Evolutionary conservation across 2,113 vertebrate genomes (phyloP).

Genomic region (Tauraco erythrolophus): DNA sequence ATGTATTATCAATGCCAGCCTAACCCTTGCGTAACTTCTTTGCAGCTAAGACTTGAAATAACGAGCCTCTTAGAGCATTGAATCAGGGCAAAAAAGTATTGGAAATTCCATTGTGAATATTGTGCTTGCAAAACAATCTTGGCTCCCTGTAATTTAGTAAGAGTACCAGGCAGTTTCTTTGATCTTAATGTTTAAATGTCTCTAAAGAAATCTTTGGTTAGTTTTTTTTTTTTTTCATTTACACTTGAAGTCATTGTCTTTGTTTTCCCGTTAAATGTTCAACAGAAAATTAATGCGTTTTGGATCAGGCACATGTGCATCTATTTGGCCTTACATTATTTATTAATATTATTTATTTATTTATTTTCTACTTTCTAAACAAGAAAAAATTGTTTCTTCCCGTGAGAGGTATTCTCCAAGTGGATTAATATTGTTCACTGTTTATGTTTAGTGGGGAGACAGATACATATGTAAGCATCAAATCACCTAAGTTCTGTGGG

Average conservation of each 20-base stretch:
- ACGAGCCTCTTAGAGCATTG: slow-evolving; percentile 10
- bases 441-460: not conserved
- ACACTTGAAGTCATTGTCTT: slow-evolving; percentile 30
- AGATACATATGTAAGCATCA: not conserved
- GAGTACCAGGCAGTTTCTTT: slow-evolving; percentile 42
- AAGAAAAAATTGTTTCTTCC: not conserved
- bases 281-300: not conserved
- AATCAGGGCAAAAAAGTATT: slow-evolving; percentile 15
- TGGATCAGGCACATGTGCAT: not conserved
- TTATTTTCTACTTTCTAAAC: not conserved
- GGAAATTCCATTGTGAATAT: slow-evolving; percentile 52
- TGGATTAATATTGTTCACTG: not conserved
- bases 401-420: not conserved
- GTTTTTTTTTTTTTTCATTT: not conserved
- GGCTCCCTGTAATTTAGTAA: slow-evolving; percentile 46
- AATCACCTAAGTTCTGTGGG: not conserved
- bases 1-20: slow-evolving; percentile 32
- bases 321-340: slow-evolving; percentile 18
- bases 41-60: slow-evolving; percentile 42
- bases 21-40: slow-evolving; percentile 12
- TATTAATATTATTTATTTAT: not conserved
- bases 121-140: slow-evolving; percentile 43
- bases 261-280: slow-evolving; percentile 22
- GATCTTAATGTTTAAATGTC: slow-evolving; percentile 58
- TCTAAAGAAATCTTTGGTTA: slow-evolving; percentile 50